A percentile compares a stretch with the other conserved stretches of the same genome.
Evolutionary conservation across 2,113 vertebrate genomes (phyloP).

Genomic region (Psephotus haematonotus): DNA sequence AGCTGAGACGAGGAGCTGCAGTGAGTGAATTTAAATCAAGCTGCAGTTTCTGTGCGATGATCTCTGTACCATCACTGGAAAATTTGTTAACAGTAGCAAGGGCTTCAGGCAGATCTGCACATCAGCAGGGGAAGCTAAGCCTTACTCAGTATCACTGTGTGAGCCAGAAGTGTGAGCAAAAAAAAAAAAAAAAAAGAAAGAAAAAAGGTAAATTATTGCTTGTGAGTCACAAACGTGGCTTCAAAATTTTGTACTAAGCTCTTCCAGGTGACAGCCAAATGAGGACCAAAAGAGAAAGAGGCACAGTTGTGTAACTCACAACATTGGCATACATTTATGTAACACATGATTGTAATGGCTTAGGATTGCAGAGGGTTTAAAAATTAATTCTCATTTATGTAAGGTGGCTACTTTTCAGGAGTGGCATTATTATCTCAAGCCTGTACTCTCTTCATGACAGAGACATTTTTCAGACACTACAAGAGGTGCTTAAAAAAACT

Average conservation of each 20-base stretch:
- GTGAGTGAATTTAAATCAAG: constrained; percentile 60
- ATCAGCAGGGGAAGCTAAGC: not conserved
- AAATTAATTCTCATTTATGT: constrained; percentile 16
- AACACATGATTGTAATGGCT: not conserved
- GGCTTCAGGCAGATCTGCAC: not conserved
- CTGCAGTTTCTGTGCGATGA: constrained; percentile 5
- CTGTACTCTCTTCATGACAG: not conserved
- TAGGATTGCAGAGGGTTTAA: constrained; percentile 9
- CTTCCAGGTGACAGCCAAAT: not conserved
- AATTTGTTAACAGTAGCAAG: not conserved
- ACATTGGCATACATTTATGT: not conserved
- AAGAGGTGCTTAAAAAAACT: not conserved
- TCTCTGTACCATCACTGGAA: not conserved
- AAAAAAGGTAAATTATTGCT: not conserved
- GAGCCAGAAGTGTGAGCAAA: not conserved
- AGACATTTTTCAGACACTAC: not conserved
- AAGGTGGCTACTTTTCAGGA: not conserved
- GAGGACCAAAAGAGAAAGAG: not conserved
- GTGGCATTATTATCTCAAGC: not conserved
- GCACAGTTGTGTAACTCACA: not conserved
- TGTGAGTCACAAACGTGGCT: not conserved
- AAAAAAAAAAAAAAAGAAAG: not conserved
- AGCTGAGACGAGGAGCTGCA: constrained; percentile 19
- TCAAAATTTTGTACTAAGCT: not conserved
- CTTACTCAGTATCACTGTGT: not conserved